Conservation (phyloP, 1,140 invertebrate species). For the Scaptomyza montana region DNA sequence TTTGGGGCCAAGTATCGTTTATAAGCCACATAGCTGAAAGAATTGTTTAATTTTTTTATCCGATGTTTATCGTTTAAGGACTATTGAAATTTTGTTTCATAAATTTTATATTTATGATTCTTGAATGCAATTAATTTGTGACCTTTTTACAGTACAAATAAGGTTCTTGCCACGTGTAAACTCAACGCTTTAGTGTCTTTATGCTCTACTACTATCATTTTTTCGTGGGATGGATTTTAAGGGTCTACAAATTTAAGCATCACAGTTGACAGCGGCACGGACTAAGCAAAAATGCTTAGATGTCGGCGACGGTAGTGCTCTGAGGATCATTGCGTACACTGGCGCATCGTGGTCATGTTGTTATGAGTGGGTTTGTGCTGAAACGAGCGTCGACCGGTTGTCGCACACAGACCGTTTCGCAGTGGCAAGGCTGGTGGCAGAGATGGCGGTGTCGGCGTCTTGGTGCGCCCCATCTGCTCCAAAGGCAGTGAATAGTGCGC, state of each 20-base stretch:
- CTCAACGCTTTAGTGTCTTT: slow-evolving; percentile 22
- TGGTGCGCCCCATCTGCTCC: slow-evolving; percentile 69
- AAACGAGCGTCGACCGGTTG: slow-evolving; percentile 73
- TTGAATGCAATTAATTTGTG: not conserved
- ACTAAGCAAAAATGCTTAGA: slow-evolving; percentile 73
- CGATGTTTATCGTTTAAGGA: slow-evolving; percentile 13
- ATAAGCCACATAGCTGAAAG: too few species aligned
- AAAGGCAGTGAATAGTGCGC: slow-evolving; percentile 79
- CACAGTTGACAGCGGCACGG: slow-evolving; percentile 55
- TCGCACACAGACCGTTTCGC: slow-evolving; percentile 71
- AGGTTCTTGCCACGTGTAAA: slow-evolving; percentile 20
- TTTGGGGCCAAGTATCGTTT: too few species aligned
- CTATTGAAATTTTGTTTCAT: slow-evolving; percentile 15
- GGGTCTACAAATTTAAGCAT: slow-evolving; percentile 51
- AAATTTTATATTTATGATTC: not conserved
- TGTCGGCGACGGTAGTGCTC: slow-evolving; percentile 70
- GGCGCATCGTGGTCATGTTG: slow-evolving; percentile 56
- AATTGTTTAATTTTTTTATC: not conserved
- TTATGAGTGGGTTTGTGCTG: slow-evolving; percentile 55
- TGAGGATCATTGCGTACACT: slow-evolving; percentile 73
- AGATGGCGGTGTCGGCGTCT: slow-evolving; percentile 79
- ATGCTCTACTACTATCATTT: slow-evolving; percentile 43
- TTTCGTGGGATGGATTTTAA: slow-evolving; percentile 14
- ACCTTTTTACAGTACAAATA: too few species aligned
- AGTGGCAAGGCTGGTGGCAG: slow-evolving; percentile 79